Base-by-base conservation (phyloP, 2,797 vertebrate genomes). In the Pangasius sanitwongsei region DNA sequence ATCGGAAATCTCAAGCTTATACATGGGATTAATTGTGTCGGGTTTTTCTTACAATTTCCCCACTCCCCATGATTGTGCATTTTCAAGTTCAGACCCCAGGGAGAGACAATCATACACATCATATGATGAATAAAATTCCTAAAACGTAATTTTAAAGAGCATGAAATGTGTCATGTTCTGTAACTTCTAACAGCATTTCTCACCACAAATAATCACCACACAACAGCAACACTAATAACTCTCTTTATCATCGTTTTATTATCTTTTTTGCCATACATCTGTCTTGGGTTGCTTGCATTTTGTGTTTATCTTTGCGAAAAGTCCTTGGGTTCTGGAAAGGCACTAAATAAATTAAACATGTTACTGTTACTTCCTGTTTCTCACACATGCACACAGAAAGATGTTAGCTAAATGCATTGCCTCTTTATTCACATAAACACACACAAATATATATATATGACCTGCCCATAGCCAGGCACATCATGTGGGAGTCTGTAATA, bases 401-500 rank as follows among this genome's bases (percentile, higher is more conserved):
- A 69, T 23, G 20, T 69, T 85, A 80, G 77, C 57, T 44, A 8
- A 44, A 63, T 13, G 7, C 28, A 61, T 28, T 28, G 7, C 34
- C 23, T 81, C 55, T 81, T 81, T 15, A 61, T 41, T 59, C 6
- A 59, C 31, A 59, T 25, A 41, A 41, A 41, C 34, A 57, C 50
- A 84, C 63, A 84, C 37, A 31, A 6, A 59, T 31, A 57, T 11
- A 81, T 37, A 44, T 44, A 44, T 44, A 7, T 70, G 34, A 41
- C 41, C 41, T 41, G 41, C 41, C 61, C 44, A 2, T 31, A 50
- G 48, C 83, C 20, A 85, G 65, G 31, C 65, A 70, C 20, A 31
- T 61, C 87, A 44, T 34, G 9, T 48, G 78, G 80, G 50, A 70
- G 37, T 23, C 34, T 16, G 34, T 70, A 87, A 87, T 70, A 70